Base-by-base conservation (phyloP, 1,140 invertebrate species). In the Lucilia cuprina region DNA sequence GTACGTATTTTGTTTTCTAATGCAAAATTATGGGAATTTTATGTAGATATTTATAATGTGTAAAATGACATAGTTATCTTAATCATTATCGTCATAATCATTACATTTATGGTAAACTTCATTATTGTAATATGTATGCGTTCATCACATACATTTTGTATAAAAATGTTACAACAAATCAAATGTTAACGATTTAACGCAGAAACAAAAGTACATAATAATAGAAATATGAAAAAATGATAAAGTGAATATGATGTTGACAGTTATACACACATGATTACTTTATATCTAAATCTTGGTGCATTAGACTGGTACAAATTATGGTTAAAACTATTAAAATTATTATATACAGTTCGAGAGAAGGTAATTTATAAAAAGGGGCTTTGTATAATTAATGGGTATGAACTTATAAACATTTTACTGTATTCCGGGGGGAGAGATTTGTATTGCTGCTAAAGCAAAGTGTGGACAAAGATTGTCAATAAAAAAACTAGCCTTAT, bases 1-100 rank as follows among this genome's bases (percentile, higher is more conserved):
- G n/a, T n/a, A 55, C 5, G 50, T 3, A 17, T 7, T 55, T 70
- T 70, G 21, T 21, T 9, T 21, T 70, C 5, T 8, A 70, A 70
- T 70, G 65, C 85, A 86, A 80, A 84, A 84, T 50, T 87, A 88
- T 90, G 89, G 86, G 88, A 89, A 89, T 88, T 85, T 87, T 70
- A 8, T 70, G 19, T 9, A 70, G 2, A 21, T 5, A 21, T 70
- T 21, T n/a, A 21, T 70, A 10, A 70, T 5, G 65, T 70, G 5
- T 19, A 70, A 21, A n/a, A 19, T 70, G 65, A 70, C 65, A 19
- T 1, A 21, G 65, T 70, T 19, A 21, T 70, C n/a, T 21, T 60
- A 5, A 60, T 14, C 13, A 60, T 70, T 21, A 21, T 70, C n/a
- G 5, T 21, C 65, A 70, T 70, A 5, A 70, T 21, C n/a, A 70